Percentiles rank a stretch among this genome's conserved stretches.
Evolutionary conservation across 2,797 vertebrate genomes (phyloP).

Genomic region (Acipenser transmontanus): DNA sequence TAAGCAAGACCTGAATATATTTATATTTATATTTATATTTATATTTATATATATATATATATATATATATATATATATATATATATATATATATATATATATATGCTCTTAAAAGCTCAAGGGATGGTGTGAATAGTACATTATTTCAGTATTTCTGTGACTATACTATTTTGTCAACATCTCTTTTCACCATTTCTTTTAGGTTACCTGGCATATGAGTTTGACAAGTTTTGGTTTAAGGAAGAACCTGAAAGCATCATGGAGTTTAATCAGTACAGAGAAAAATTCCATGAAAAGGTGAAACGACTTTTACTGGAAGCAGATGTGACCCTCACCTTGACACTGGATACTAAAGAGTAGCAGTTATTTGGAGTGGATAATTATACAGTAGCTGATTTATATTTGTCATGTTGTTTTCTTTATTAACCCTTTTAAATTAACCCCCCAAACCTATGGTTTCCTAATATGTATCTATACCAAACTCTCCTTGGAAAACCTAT

Average conservation of each 20-base stretch:
- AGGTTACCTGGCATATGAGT: conserved; percentile 94
- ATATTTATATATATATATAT: background rate
- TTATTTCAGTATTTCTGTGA: too few species aligned
- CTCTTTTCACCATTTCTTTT: conserved; percentile 5
- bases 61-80: background rate
- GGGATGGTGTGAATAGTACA: too few species aligned
- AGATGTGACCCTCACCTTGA: conserved; percentile 55
- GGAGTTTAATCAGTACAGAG: conserved; percentile 94
- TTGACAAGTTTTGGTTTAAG: conserved; percentile 94
- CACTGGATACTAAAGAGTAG: conserved; percentile 20
- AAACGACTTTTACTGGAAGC: conserved; percentile 71
- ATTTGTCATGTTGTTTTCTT: conserved; percentile 14
- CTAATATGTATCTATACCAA: conserved; percentile 14
- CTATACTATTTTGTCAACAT: too few species aligned
- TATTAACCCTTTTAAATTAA: conserved; percentile 15
- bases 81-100: background rate
- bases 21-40: background rate
- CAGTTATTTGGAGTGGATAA: conserved; percentile 24
- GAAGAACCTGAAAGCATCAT: conserved; percentile 96
- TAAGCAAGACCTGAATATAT: too few species aligned
- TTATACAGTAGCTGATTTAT: conserved; percentile 7
- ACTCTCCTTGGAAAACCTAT: conserved; percentile 13
- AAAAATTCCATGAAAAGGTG: conserved; percentile 85
- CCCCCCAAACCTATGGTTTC: conserved; percentile 11
- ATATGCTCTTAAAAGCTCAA: background rate